A percentile compares a stretch with the other conserved stretches of the same genome.
These are phyloP conservation scores for Semnornis frantzii DNA, from an alignment of 2,113 vertebrate species.

Conservation along the genomic window DNA sequence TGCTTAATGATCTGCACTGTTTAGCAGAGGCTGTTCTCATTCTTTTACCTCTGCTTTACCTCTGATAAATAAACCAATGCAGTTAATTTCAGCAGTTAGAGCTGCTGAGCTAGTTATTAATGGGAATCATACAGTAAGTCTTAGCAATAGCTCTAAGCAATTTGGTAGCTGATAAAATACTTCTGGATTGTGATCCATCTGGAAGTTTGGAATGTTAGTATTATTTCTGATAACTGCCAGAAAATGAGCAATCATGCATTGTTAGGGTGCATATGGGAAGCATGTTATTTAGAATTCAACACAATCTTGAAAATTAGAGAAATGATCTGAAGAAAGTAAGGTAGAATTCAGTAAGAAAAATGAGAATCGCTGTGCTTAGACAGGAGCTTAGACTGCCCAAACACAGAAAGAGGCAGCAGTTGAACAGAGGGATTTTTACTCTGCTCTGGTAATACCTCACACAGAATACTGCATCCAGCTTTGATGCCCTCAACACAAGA, in stretches of 20 bases:
- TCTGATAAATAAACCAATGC: neutral
- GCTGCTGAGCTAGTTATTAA: neutral
- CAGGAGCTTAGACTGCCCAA: neutral
- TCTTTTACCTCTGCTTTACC: neutral
- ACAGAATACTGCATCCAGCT: too few relatives aligned
- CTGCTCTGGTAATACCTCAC: too few relatives aligned
- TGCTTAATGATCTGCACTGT: neutral
- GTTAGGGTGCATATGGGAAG: neutral
- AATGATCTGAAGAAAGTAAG: neutral
- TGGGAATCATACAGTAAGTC: neutral
- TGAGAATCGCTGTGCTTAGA: neutral
- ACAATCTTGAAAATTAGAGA: neutral
- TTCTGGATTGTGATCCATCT: neutral
- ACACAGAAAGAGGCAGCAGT: neutral
- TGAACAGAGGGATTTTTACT: neutral
- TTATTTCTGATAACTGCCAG: neutral
- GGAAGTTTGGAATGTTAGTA: neutral
- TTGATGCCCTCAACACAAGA: too few relatives aligned
- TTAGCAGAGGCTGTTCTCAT: neutral
- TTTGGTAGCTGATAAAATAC: neutral
- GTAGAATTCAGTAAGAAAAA: neutral
- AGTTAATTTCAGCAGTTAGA: neutral
- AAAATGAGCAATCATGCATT: neutral
- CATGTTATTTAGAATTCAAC: neutral
- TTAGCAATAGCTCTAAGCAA: neutral